phyloP scores from a whole-genome alignment of 2,797 vertebrate genomes.

The Schizopygopsis pylzovi region DNA sequence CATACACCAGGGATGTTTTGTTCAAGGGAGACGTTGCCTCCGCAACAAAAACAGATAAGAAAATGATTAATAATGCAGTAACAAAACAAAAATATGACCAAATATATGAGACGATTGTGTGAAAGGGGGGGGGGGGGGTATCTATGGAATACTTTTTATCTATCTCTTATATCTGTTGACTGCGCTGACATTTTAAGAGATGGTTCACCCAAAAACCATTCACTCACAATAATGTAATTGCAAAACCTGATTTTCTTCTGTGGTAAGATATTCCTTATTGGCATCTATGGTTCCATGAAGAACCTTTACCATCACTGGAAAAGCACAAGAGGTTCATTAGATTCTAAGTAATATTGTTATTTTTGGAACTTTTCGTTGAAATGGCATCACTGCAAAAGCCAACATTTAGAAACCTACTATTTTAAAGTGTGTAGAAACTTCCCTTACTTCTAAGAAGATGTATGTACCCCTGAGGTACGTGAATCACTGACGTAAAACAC shows the following conservation, averaged over 20 bases:
- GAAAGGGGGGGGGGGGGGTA: background rate
- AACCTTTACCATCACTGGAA: background rate
- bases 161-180: background rate
- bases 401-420: background rate
- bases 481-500: background rate
- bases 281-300: background rate
- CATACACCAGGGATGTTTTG: constrained; percentile 14
- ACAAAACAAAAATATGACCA: background rate
- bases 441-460: background rate
- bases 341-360: background rate
- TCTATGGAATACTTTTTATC: background rate
- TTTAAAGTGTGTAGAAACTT: background rate
- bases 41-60: background rate
- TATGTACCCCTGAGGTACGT: background rate
- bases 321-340: background rate
- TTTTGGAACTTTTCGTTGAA: background rate
- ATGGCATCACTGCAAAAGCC: background rate
- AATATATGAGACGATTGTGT: constrained; percentile 1
- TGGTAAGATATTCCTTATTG: background rate
- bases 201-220: background rate
- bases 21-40: constrained; percentile 17
- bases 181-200: background rate
- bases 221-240: background rate
- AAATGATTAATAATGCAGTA: constrained; percentile 9
- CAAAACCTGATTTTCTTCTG: background rate